phyloP scores from a whole-genome alignment of 1,140 invertebrate species.

The Nomia melanderi region DNA sequence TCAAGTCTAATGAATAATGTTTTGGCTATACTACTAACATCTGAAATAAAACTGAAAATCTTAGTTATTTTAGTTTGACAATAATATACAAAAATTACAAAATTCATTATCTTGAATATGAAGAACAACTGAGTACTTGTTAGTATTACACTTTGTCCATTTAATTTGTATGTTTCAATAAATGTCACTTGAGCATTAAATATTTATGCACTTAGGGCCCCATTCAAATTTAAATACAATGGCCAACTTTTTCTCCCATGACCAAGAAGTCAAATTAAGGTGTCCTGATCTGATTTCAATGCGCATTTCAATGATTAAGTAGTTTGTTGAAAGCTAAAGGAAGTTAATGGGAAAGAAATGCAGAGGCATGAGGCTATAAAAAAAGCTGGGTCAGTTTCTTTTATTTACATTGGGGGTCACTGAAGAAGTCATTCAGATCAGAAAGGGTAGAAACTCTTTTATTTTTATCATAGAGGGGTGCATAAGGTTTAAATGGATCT shows the following conservation, averaged over 20 bases:
- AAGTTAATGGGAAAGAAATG: slow-evolving; percentile 37
- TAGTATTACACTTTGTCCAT: no score
- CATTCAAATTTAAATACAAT: slow-evolving; percentile 17
- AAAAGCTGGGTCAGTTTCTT: slow-evolving; percentile 37
- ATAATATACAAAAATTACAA: not conserved
- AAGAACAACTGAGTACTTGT: not conserved
- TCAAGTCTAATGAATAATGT: not conserved
- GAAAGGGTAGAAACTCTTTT: slow-evolving; percentile 56
- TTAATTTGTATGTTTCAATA: not conserved
- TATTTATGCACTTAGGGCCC: not conserved
- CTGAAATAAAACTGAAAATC: not conserved
- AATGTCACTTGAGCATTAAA: not conserved
- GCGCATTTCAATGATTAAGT: not conserved
- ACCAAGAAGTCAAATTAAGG: slow-evolving; percentile 5
- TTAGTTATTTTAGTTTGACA: not conserved
- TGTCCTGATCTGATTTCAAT: slow-evolving; percentile 25
- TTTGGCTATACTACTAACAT: no score
- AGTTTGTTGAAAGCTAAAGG: slow-evolving; percentile 11
- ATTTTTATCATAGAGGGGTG: slow-evolving; percentile 50
- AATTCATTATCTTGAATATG: not conserved
- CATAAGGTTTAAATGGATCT: slow-evolving; percentile 17
- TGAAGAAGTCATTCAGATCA: slow-evolving; percentile 36
- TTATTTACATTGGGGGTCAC: slow-evolving; percentile 36
- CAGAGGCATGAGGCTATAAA: slow-evolving; percentile 22
- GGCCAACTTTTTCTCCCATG: not conserved